A percentile compares a stretch with the other conserved stretches of the same genome.
Conservation (phyloP, 1,140 invertebrate genomes). For the Onthophagus taurus region DNA sequence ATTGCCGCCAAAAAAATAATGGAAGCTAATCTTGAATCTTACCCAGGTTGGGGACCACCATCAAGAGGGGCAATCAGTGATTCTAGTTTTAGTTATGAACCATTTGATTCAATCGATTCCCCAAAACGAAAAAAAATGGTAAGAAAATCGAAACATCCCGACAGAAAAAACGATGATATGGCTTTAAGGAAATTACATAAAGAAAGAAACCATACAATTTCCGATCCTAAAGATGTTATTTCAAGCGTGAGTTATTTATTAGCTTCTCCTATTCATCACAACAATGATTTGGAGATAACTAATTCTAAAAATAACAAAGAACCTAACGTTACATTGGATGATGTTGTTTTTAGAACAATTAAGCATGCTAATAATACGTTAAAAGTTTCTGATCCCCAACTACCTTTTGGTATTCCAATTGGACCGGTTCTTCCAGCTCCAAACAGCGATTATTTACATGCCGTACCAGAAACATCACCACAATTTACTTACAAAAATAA, state of each 20-base stretch:
- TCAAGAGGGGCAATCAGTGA: constrained; percentile 29
- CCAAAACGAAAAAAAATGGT: constrained; percentile 26
- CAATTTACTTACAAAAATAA: constrained; percentile 53
- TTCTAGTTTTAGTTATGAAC: constrained; percentile 34
- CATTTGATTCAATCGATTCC: constrained; percentile 26
- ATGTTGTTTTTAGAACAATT: constrained; percentile 72
- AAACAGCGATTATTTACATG: constrained; percentile 74
- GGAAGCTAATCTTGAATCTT: constrained; percentile 19
- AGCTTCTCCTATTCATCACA: constrained; percentile 52
- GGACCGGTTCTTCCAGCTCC: constrained; percentile 66
- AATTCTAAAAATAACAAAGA: constrained; percentile 50
- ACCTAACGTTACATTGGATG: constrained; percentile 73
- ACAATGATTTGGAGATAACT: constrained; percentile 37
- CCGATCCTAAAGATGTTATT: constrained; percentile 45
- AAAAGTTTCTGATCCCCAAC: constrained; percentile 68
- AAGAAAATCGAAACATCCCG: constrained; percentile 43
- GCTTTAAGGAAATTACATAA: constrained; percentile 62
- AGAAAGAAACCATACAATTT: constrained; percentile 42
- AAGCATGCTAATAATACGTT: constrained; percentile 63
- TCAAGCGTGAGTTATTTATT: constrained; percentile 63
- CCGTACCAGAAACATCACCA: constrained; percentile 50
- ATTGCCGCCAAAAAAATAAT: constrained; percentile 28
- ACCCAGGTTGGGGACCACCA: constrained; percentile 14
- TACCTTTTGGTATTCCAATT: constrained; percentile 80
- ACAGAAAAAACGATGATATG: constrained; percentile 68